Evolutionary conservation across 2,797 vertebrate species (phyloP), one percentile per base, ranked within the genome.

Genomic region (Triplophysa yarkandensis): DNA sequence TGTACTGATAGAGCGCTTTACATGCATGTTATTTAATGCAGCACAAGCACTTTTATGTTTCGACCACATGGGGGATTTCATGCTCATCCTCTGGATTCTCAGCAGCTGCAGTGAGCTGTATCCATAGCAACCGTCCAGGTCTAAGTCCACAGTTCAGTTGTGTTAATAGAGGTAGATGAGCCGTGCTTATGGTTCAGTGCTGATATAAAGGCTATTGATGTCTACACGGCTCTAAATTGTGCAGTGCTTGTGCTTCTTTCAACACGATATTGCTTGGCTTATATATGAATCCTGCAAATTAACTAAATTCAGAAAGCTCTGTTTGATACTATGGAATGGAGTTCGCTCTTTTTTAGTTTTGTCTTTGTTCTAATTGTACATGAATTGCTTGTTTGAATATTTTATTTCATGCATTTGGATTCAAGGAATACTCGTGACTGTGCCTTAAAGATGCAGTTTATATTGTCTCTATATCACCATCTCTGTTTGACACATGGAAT

Each of bases 31-130:
- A 28, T 44, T 21, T 57, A 9, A 39, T 64, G 44, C 32, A 46
- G 6, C 3, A 46, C 9, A 21, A n/a, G 6, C 32, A 71, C 21
- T 8, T 55, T 1, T 67, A n/a, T 1, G 21, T 60, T 52, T 23
- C 81, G 32, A 46, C 87, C 89, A 77, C 84, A 79, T 0, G 19
- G 83, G 74, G 83, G 85, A 46, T 82, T 82, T 77, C 58, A 62
- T 76, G 54, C 48, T 21, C 64, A 16, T 27, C 25, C 2, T 57
- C 1, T 1, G 21, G 3, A 7, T 30, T 13, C 4, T 41, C n/a
- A 30, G 32, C 32, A 27, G 21, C 21, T 36, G 27, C 50, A 27
- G 13, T 66, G 60, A 57, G 69, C 23, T 23, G 70, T 77, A 46
- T 61, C 80, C 74, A 68, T 77, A 76, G 77, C 64, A 80, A 63